phyloP scores from a whole-genome alignment of 2,797 vertebrate genomes.

The Melanotaenia boesemani region DNA sequence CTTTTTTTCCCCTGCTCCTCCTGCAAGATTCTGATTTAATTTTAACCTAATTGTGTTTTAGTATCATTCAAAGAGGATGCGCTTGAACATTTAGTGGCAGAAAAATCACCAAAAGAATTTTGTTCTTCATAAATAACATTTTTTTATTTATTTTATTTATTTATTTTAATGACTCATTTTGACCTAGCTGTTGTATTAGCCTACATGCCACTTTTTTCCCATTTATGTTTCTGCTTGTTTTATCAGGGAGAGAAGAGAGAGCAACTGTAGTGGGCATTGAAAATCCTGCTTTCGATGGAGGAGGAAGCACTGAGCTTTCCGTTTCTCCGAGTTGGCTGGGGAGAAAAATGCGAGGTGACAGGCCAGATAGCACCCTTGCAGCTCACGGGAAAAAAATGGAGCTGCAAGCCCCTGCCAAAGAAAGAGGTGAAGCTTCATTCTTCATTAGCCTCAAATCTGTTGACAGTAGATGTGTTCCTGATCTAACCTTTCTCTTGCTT shows the following conservation, averaged over 20 bases:
- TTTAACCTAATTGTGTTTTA: conserved; percentile 99
- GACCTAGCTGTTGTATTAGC: conserved; percentile 43
- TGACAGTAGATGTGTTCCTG: conserved; percentile 83
- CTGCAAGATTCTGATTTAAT: conserved; percentile 96
- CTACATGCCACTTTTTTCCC: conserved; percentile 29
- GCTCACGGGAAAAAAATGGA: conserved; percentile 88
- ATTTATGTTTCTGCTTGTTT: conserved; percentile 66
- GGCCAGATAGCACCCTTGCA: conserved; percentile 90
- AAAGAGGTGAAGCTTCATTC: conserved; percentile 94
- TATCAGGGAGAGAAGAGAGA: conserved; percentile 83
- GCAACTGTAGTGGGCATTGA: conserved; percentile 83
- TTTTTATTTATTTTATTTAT: conserved; percentile 52
- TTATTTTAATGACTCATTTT: conserved; percentile 71
- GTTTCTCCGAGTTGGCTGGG: conserved; percentile 83
- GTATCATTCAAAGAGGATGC: conserved; percentile 94
- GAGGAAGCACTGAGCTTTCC: conserved; percentile 85
- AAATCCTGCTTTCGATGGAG: conserved; percentile 88
- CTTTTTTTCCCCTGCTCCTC: conserved; percentile 82
- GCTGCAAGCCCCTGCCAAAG: conserved; percentile 87
- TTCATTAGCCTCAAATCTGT: conserved; percentile 87
- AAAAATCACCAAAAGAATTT: conserved; percentile 86
- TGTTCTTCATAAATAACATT: conserved; percentile 82
- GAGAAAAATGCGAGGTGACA: conserved; percentile 90
- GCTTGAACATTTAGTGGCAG: conserved; percentile 87
- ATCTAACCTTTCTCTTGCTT: conserved; percentile 82